Evolutionary conservation across 2,113 vertebrate genomes (phyloP).

Genomic region (Peromyscus leucopus): DNA sequence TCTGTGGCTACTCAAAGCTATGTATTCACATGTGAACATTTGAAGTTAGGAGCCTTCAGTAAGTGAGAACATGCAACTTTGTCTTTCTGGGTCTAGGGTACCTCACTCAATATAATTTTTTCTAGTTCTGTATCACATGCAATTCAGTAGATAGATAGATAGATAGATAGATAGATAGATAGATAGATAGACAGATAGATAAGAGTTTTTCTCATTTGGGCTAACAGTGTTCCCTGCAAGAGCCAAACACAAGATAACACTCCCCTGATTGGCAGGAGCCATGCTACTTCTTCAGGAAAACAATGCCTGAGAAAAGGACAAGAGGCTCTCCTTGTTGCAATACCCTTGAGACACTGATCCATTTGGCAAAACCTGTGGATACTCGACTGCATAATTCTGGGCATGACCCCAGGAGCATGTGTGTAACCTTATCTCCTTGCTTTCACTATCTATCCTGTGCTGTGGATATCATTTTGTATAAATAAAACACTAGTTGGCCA

Average conservation of each 20-base stretch:
- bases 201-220: background rate
- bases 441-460: no score
- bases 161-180: background rate
- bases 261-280: background rate
- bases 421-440: no score
- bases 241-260: background rate
- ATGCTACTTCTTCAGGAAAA: no score
- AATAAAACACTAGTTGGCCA: no score
- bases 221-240: background rate
- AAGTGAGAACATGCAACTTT: background rate
- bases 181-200: no score
- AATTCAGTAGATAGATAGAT: background rate
- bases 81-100: background rate
- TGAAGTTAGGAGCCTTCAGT: background rate
- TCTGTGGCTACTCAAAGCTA: background rate
- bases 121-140: background rate
- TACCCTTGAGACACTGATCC: no score
- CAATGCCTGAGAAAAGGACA: no score
- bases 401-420: no score
- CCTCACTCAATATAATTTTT: background rate
- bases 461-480: no score
- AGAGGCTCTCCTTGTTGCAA: no score
- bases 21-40: background rate
- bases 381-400: no score
- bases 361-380: no score